A percentile compares a stretch with the other conserved stretches of the same genome.
Conservation (phyloP, 2,888 invertebrate species). For the Melieria picta region DNA sequence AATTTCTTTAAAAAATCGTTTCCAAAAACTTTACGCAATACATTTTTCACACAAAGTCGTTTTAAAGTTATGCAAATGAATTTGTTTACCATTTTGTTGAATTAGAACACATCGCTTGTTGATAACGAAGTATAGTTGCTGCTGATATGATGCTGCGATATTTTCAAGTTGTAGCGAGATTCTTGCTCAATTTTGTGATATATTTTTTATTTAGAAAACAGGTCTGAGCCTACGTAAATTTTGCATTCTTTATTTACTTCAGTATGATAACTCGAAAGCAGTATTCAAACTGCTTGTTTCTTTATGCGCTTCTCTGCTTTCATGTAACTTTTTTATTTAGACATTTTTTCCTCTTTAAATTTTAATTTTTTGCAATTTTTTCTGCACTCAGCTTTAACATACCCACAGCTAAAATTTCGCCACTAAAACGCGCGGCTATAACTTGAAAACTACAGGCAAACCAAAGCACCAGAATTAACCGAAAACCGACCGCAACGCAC, state of each 20-base stretch:
- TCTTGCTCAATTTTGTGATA: background rate
- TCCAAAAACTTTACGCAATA: too few species aligned
- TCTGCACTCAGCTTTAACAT: background rate
- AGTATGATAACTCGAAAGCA: background rate
- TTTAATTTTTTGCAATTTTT: background rate
- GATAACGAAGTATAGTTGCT: too few species aligned
- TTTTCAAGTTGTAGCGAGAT: too few species aligned
- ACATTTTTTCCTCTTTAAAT: too few species aligned
- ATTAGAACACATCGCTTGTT: background rate
- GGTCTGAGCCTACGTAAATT: background rate
- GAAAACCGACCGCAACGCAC: background rate
- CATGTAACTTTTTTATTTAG: background rate
- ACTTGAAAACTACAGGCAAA: background rate
- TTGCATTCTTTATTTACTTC: background rate
- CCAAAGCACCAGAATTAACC: background rate
- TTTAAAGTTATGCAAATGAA: background rate
- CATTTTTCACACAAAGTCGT: too few species aligned
- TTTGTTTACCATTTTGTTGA: conserved; percentile 12
- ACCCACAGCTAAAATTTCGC: background rate
- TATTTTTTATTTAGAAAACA: background rate
- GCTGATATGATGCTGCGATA: too few species aligned
- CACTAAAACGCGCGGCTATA: background rate
- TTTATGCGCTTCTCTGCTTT: background rate
- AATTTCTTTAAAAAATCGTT: too few species aligned
- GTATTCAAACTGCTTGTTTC: background rate